Conservation (phyloP, 2,888 invertebrate genomes). For the Melieria picta region DNA sequence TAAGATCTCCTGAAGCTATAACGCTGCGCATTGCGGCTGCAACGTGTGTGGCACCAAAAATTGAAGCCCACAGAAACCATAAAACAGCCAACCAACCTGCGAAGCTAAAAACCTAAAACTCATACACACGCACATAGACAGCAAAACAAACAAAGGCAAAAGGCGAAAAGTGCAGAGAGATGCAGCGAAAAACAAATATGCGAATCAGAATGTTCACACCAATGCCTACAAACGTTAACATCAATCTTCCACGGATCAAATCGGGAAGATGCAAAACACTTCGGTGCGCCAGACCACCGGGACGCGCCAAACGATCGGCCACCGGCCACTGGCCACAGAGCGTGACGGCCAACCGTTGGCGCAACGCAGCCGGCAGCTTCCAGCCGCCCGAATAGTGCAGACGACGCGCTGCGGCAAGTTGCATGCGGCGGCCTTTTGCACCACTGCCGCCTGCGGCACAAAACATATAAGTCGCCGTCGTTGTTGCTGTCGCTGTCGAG, state of each 20-base stretch:
- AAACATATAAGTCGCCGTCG: constrained; percentile 6
- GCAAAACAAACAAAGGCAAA: too few relatives aligned
- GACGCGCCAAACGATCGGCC: constrained; percentile 15
- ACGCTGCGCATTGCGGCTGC: too few relatives aligned
- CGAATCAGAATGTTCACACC: constrained; percentile 41
- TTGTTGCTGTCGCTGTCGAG: constrained; percentile 4
- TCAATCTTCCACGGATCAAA: constrained; percentile 63
- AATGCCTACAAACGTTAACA: constrained; percentile 54
- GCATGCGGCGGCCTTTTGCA: not conserved
- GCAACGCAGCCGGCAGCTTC: too few relatives aligned
- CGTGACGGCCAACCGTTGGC: too few relatives aligned
- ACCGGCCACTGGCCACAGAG: not conserved
- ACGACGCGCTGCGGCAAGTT: not conserved
- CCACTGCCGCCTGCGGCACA: not conserved
- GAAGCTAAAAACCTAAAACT: too few relatives aligned
- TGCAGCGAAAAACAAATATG: constrained; percentile 23
- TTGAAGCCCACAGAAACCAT: too few relatives aligned
- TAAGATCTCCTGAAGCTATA: too few relatives aligned
- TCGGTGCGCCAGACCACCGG: constrained; percentile 38
- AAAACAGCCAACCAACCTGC: too few relatives aligned
- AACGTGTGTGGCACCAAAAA: too few relatives aligned
- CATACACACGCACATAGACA: too few relatives aligned
- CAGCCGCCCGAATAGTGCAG: not conserved
- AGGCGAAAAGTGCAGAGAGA: too few relatives aligned
- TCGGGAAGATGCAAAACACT: constrained; percentile 49